Evolutionary conservation across 2,888 invertebrate genomes (phyloP).

Genomic region (Anoplius nigerrimus): DNA sequence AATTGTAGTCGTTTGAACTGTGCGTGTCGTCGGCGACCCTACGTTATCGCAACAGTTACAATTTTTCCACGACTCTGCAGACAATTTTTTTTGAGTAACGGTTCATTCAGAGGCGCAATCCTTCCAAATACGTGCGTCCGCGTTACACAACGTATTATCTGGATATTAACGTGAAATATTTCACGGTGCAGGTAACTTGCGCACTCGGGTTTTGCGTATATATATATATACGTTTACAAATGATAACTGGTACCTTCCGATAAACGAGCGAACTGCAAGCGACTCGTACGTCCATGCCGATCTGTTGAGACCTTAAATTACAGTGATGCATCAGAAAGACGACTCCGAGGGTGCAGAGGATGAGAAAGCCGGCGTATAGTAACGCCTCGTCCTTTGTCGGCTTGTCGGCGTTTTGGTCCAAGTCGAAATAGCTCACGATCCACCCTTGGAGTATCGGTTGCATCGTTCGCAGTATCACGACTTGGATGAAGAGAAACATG

Average conservation of each 20-base stretch:
- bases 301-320: slow-evolving; percentile 69
- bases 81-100: no score
- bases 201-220: no score
- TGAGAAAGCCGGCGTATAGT: slow-evolving; percentile 66
- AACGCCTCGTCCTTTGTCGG: slow-evolving; percentile 79
- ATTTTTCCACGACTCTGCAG: no score
- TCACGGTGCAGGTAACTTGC: no score
- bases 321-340: slow-evolving; percentile 74
- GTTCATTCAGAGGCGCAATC: no score
- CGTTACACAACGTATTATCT: no score
- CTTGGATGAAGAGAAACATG: slow-evolving; percentile 37
- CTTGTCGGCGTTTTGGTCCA: slow-evolving; percentile 51
- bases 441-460: slow-evolving; percentile 61
- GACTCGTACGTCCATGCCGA: slow-evolving; percentile 81
- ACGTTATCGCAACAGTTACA: no score
- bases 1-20: no score
- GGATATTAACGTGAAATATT: no score
- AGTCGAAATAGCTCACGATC: slow-evolving; percentile 63
- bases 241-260: slow-evolving; percentile 82
- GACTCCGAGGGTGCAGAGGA: slow-evolving; percentile 69
- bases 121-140: no score
- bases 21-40: no score
- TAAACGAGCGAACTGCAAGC: slow-evolving; percentile 83
- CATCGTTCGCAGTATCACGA: slow-evolving; percentile 28
- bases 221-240: no score